Base-by-base conservation (phyloP, 2,888 invertebrate genomes). In the Tyria jacobaeae region DNA sequence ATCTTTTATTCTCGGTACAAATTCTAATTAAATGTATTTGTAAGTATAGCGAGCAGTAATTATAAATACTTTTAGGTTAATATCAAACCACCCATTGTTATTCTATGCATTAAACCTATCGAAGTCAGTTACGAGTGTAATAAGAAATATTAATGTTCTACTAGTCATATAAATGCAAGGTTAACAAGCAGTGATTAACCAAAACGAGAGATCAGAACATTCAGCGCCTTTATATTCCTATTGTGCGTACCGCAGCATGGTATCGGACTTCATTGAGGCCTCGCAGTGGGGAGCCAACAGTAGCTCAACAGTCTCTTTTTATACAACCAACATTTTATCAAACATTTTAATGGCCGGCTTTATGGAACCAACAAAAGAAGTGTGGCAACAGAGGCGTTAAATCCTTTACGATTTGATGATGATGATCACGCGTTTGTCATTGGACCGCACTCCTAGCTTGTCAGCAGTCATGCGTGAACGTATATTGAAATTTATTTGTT, bases 381-480 rank as follows among this genome's bases (percentile, higher is more conserved):
- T 89, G 91, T 91, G 94, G 91, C 88, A 94, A 93, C 90, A 83
- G 90, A 94, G 91, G 94, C 94, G 94, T 94, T 93, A 94, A 94
- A 94, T 94, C 94, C 94, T 91, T 93, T 90, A 92, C 92, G 91
- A 93, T 91, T 91, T 89, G 88, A 90, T 89, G 91, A 87, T 86
- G 86, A 90, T 89, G 87, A 88, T 90, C 87, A 85, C 88, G 88
- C 87, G 89, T 90, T 91, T 92, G 92, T 92, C 92, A 89, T 87
- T 87, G 88, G 84, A 81, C 83, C 82, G 81, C 76, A 82, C 85
- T 85, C 71, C 73, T 75, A 78, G 75, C 81, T 81, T 68, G 79
- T 77, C 79, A 80, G 76, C 82, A 78, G 71, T 76, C 84, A 86
- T 84, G 89, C 87, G 85, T 82, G 69, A 80, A 81, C 44, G 64